Percentiles rank a stretch among this genome's conserved stretches.
Conservation (phyloP, 2,797 vertebrate genomes). For the Fundulus diaphanus region DNA sequence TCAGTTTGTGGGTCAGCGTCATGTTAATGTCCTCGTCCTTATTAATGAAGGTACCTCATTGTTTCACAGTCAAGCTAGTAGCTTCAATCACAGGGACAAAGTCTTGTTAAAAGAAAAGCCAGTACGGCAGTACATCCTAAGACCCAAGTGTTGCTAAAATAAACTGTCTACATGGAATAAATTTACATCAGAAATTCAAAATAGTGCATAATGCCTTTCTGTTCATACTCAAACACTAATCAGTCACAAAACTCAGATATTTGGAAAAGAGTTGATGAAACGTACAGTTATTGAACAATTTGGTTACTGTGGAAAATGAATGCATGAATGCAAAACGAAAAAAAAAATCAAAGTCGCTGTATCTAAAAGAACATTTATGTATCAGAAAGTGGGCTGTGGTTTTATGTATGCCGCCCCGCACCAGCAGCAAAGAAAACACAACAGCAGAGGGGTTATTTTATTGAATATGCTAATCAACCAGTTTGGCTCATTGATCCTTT, state of each 20-base stretch:
- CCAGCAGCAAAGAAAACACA: neutral
- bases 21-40: neutral
- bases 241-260: neutral
- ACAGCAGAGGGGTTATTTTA: neutral
- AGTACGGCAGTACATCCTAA: too few species aligned
- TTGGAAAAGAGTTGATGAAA: neutral
- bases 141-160: too few species aligned
- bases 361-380: constrained; percentile 4
- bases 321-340: too few species aligned
- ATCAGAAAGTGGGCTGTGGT: constrained; percentile 5
- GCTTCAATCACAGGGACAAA: too few species aligned
- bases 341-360: neutral
- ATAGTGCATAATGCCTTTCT: neutral
- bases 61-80: neutral
- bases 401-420: neutral
- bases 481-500: constrained; percentile 15
- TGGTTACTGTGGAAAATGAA: neutral
- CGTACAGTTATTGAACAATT: neutral
- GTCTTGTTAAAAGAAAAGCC: too few species aligned
- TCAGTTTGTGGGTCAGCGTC: neutral
- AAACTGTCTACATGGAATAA: too few species aligned
- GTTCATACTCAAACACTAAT: neutral
- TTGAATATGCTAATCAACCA: neutral
- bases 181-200: neutral
- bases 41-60: neutral